Base-by-base conservation (phyloP, 2,797 vertebrate genomes). In the Mormyrops boulengeri region DNA sequence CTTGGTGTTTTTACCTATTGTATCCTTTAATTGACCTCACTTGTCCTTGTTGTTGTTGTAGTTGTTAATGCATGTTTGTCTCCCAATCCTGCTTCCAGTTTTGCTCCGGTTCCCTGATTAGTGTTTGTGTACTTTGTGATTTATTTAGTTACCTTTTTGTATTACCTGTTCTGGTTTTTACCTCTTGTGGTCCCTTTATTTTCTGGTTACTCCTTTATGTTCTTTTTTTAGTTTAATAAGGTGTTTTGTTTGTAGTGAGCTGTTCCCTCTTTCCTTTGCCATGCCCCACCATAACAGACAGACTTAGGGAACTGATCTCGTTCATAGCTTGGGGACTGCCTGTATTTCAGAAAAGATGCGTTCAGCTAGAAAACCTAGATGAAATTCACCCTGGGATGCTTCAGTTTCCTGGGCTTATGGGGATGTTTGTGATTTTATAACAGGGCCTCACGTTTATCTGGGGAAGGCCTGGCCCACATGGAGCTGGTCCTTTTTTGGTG, bases 401-500 rank as follows among this genome's bases (percentile, higher is more conserved):
- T 73, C 26, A 17, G 66, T 38, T 73, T 73, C 26, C 66, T 73
- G 66, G 30, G 26, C 26, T 5, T 38, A 73, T 62, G 44, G 47
- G 3, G n/a, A 53, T 69, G 19, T 57, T 44, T 55, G 80, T 52
- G 57, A 26, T 62, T 73, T 55, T 2, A 26, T n/a, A 69, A 1
- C 89, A 96, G 95, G 95, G 77, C 91, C 93, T 52, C 93, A 95
- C 7, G 88, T 94, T 91, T 96, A 95, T 93, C 94, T 95, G 0
- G 94, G 95, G 95, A 96, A 85, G 88, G 93, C 90, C 90, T 96
- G 91, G 95, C 95, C 14, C 95, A 94, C 26, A 95, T 95, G 94
- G 95, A 96, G 92, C 94, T 96, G 62, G 95, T 95, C 92, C 95
- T 89, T 92, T 95, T 57, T 80, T 89, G 0, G 95, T 95, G 49